These are phyloP conservation scores for Cylloceria caligata DNA, from an alignment of 2,888 invertebrate genomes.

Conservation along the genomic window DNA sequence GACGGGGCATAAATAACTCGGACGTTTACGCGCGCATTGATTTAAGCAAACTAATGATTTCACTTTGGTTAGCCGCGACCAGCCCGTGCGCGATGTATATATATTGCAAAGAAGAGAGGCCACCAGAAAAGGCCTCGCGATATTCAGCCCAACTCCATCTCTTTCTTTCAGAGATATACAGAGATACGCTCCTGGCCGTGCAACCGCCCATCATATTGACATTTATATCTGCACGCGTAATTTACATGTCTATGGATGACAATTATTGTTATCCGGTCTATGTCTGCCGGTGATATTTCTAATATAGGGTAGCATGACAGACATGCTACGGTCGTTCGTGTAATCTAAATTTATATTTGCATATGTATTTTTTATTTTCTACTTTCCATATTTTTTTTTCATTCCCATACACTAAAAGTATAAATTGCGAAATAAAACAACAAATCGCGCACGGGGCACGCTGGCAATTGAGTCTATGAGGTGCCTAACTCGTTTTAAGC, in stretches of 20 bases:
- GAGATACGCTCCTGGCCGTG: constrained; percentile 69
- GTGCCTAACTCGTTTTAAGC: too few species aligned
- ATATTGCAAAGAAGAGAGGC: constrained; percentile 52
- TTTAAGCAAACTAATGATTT: constrained; percentile 85
- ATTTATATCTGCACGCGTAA: constrained; percentile 83
- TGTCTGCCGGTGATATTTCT: constrained; percentile 26
- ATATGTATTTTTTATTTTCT: not conserved
- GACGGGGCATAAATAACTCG: constrained; percentile 84
- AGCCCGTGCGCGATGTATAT: constrained; percentile 37
- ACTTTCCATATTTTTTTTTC: too few species aligned
- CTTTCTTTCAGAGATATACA: constrained; percentile 60
- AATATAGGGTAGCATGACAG: not conserved
- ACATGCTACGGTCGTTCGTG: not conserved
- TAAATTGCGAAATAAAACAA: too few species aligned
- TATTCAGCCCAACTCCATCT: constrained; percentile 42
- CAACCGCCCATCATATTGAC: constrained; percentile 82
- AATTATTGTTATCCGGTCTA: constrained; percentile 76
- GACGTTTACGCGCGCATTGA: constrained; percentile 85
- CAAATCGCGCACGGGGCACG: too few species aligned
- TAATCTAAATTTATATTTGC: not conserved
- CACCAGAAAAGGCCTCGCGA: constrained; percentile 63
- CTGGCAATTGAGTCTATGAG: too few species aligned
- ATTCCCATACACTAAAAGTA: too few species aligned
- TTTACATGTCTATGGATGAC: constrained; percentile 84
- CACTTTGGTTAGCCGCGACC: constrained; percentile 82